A percentile compares a stretch with the other conserved stretches of the same genome.
phyloP scores from a whole-genome alignment of 2,888 invertebrate species.

The Minunthozetes semirufus region DNA sequence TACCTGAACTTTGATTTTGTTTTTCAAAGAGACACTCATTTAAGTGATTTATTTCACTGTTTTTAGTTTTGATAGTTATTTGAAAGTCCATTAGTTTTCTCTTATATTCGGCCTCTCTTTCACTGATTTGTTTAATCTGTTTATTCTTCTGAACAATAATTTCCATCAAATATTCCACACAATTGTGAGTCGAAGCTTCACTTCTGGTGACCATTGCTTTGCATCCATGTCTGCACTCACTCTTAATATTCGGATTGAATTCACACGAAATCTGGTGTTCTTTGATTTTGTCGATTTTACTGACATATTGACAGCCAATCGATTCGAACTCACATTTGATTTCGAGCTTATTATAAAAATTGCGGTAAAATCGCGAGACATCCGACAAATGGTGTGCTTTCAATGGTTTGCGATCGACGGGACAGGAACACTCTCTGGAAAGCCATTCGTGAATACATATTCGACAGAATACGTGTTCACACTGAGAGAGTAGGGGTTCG shows the following conservation, averaged over 20 bases:
- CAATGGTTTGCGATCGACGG: not conserved
- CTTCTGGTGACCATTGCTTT: constrained; percentile 1
- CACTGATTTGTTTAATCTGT: not conserved
- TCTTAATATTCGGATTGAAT: not conserved
- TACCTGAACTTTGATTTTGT: not conserved
- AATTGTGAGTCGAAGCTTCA: not conserved
- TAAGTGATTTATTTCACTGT: not conserved
- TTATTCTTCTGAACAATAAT: not conserved
- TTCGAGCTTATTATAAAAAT: not conserved
- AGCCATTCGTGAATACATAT: constrained; percentile 5
- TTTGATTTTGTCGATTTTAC: not conserved
- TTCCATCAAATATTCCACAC: not conserved
- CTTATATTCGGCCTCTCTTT: not conserved
- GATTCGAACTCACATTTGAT: not conserved
- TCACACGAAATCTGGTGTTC: not conserved
- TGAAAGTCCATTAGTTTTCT: not conserved
- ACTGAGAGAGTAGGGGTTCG: not conserved
- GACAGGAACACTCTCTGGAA: not conserved
- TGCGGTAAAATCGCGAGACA: not conserved
- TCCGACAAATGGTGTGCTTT: not conserved
- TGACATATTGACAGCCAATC: not conserved
- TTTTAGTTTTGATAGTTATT: not conserved
- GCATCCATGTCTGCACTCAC: not conserved
- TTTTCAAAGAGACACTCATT: not conserved
- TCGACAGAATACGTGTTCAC: not conserved